These are phyloP conservation scores for Pemphredon lugubris DNA, from an alignment of 2,888 invertebrate species.

Conservation along the genomic window DNA sequence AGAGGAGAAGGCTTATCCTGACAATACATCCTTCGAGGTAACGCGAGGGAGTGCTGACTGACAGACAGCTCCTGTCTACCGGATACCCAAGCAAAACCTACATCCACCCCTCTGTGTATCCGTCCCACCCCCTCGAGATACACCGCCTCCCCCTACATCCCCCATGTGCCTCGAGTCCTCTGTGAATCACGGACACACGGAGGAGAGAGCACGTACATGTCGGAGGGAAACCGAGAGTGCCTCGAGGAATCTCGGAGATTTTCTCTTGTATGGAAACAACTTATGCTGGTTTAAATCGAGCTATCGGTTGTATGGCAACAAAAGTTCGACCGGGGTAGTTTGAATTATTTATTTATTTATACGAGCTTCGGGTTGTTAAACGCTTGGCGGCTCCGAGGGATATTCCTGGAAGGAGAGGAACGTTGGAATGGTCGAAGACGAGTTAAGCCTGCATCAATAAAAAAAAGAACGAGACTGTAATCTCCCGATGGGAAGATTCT, in stretches of 20 bases:
- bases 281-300: neutral
- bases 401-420: no score
- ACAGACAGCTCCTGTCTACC: slow-evolving; percentile 75
- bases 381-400: no score
- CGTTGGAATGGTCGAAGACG: no score
- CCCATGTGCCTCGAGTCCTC: slow-evolving; percentile 25
- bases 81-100: slow-evolving; percentile 72
- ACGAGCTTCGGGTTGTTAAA: no score
- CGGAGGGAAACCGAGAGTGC: slow-evolving; percentile 16
- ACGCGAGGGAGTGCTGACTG: slow-evolving; percentile 62
- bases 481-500: no score
- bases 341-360: no score
- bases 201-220: slow-evolving; percentile 26
- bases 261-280: slow-evolving; percentile 2
- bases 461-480: no score
- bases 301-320: neutral
- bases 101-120: slow-evolving; percentile 51
- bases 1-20: slow-evolving; percentile 70
- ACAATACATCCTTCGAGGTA: slow-evolving; percentile 73
- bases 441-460: no score
- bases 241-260: slow-evolving; percentile 16
- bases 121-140: slow-evolving; percentile 14
- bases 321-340: neutral
- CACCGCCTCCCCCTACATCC: neutral
- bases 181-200: slow-evolving; percentile 26